These are phyloP conservation scores for Anthophora plumipes DNA, from an alignment of 2,888 invertebrate species.

Conservation along the genomic window DNA sequence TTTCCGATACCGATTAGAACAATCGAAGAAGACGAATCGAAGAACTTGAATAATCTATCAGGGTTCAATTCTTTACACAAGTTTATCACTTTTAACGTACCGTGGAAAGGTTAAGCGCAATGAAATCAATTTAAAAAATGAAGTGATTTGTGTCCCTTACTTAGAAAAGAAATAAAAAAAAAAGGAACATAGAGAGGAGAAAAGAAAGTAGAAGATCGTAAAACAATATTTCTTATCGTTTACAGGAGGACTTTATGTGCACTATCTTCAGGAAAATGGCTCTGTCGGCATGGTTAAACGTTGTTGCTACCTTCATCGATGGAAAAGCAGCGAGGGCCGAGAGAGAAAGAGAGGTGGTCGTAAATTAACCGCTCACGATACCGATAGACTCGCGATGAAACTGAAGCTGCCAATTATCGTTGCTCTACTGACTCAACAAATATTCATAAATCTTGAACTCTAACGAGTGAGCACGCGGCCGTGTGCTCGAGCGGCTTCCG, in stretches of 20 bases:
- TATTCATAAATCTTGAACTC: slow-evolving; percentile 50
- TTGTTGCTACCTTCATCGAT: slow-evolving; percentile 11
- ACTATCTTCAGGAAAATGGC: slow-evolving; percentile 2
- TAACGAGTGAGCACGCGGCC: slow-evolving; percentile 23
- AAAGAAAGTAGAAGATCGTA: too few relatives aligned
- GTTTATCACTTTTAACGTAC: too few relatives aligned
- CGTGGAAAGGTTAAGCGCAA: too few relatives aligned
- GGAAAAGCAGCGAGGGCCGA: not conserved
- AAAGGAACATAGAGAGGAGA: too few relatives aligned
- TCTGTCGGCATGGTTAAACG: not conserved
- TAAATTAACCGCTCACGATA: slow-evolving; percentile 27
- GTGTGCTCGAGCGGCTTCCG: slow-evolving; percentile 1
- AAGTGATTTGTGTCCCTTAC: too few relatives aligned
- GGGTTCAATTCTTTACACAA: too few relatives aligned
- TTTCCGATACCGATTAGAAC: not conserved
- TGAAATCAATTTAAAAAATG: too few relatives aligned
- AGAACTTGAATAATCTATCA: not conserved
- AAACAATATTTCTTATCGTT: not conserved
- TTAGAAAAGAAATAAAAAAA: too few relatives aligned
- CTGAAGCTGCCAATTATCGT: slow-evolving; percentile 52
- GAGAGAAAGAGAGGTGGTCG: not conserved
- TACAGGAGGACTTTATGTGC: not conserved
- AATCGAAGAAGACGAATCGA: too few relatives aligned
- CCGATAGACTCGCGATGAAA: slow-evolving; percentile 31
- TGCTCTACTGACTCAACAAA: slow-evolving; percentile 51